phyloP scores from a whole-genome alignment of 2,113 vertebrate genomes.

The Myotis brandtii region DNA sequence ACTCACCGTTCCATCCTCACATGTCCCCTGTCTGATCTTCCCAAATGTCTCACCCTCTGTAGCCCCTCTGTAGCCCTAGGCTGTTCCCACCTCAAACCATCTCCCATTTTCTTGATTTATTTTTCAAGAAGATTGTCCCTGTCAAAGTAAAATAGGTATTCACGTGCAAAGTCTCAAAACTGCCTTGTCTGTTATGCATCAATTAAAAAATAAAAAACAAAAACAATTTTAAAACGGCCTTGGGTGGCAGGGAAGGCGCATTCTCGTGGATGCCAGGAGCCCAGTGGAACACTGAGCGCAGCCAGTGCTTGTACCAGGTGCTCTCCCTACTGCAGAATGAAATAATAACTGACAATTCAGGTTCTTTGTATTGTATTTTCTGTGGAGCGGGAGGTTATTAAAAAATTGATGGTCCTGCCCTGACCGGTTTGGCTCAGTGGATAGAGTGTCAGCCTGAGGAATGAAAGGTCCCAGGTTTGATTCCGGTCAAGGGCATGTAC shows the following conservation, averaged over 20 bases:
- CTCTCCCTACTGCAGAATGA: neutral
- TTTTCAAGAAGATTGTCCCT: neutral
- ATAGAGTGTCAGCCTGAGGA: too few species aligned
- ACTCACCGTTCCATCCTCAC: accelerated
- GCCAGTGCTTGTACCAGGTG: neutral
- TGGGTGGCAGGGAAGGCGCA: neutral
- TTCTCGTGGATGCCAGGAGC: neutral
- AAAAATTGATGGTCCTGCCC: neutral
- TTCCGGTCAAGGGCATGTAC: too few species aligned
- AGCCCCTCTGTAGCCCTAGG: neutral
- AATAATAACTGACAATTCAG: neutral
- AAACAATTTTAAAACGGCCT: neutral
- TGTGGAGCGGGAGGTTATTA: neutral
- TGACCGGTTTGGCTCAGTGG: too few species aligned
- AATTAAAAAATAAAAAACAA: neutral
- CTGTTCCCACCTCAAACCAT: neutral
- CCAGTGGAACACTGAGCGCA: accelerated
- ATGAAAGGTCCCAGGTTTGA: too few species aligned
- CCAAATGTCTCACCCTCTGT: neutral
- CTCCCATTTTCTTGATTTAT: neutral
- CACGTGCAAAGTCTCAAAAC: accelerated
- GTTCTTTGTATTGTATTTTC: neutral
- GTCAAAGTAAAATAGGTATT: neutral
- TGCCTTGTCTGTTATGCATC: neutral
- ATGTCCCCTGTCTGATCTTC: accelerated